Evolutionary conservation across 2,888 invertebrate species (phyloP).

Genomic region (Abscondita cerata): DNA sequence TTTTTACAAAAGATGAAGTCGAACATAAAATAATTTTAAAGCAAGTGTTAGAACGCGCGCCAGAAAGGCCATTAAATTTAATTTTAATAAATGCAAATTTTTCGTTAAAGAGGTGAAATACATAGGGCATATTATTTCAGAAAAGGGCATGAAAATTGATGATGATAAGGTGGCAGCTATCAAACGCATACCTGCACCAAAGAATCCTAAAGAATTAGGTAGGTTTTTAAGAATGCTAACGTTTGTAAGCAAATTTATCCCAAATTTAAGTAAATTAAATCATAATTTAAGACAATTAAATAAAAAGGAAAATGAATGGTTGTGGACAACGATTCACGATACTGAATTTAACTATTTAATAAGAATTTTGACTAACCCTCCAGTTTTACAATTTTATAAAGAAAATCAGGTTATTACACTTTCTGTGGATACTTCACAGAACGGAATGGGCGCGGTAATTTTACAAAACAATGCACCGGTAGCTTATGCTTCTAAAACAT

Average conservation of each 20-base stretch:
- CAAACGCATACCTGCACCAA: background rate
- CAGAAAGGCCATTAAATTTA: background rate
- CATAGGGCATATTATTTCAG: background rate
- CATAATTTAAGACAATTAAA: background rate
- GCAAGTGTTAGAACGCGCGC: background rate
- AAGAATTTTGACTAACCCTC: too few relatives aligned
- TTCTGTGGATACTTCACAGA: too few relatives aligned
- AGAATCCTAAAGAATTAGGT: background rate
- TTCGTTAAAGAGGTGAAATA: background rate
- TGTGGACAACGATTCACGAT: too few relatives aligned
- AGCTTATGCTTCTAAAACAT: too few relatives aligned
- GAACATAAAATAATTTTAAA: background rate
- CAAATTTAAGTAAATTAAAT: background rate
- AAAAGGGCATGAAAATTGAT: background rate
- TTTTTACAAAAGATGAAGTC: background rate
- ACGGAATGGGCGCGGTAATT: too few relatives aligned
- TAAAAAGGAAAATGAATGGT: too few relatives aligned
- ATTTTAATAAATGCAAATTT: background rate
- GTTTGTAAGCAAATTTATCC: background rate
- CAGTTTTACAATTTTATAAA: too few relatives aligned
- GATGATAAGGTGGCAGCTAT: background rate
- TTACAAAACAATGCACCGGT: too few relatives aligned
- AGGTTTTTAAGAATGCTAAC: background rate
- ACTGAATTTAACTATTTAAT: too few relatives aligned
- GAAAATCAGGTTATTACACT: too few relatives aligned